Conservation (phyloP, 2,888 invertebrate genomes). For the Microplitis deprimator region DNA sequence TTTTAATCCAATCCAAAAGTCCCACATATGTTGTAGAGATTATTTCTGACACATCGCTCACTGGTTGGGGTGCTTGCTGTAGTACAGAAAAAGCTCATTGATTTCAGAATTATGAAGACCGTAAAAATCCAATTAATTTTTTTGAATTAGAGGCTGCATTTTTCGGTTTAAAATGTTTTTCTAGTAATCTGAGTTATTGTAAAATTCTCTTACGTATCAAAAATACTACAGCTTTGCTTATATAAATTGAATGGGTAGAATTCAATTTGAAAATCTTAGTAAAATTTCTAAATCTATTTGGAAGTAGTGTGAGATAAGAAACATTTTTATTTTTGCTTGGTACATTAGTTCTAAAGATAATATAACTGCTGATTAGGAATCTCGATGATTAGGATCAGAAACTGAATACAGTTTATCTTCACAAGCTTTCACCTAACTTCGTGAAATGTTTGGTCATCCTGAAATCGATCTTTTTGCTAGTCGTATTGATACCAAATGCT, state of each 20-base stretch:
- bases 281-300: constrained; percentile 29
- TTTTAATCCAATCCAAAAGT: constrained; percentile 22
- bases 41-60: constrained; percentile 41
- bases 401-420: constrained; percentile 25
- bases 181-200: constrained; percentile 27
- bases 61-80: constrained; percentile 30
- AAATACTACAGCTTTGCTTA: constrained; percentile 45
- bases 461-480: constrained; percentile 26
- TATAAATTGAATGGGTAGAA: constrained; percentile 42
- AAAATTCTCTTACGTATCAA: constrained; percentile 35
- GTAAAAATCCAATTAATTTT: background rate
- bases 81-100: background rate
- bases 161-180: constrained; percentile 40
- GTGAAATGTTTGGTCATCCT: constrained; percentile 8
- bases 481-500: constrained; percentile 19
- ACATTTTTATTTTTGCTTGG: constrained; percentile 28
- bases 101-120: background rate
- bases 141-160: background rate
- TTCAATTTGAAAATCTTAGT: constrained; percentile 32
- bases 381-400: constrained; percentile 22
- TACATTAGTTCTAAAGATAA: constrained; percentile 28
- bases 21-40: constrained; percentile 31
- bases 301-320: constrained; percentile 40
- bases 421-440: constrained; percentile 23
- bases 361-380: constrained; percentile 24